phyloP scores from a whole-genome alignment of 2,113 vertebrate genomes.

The Haemorhous mexicanus region DNA sequence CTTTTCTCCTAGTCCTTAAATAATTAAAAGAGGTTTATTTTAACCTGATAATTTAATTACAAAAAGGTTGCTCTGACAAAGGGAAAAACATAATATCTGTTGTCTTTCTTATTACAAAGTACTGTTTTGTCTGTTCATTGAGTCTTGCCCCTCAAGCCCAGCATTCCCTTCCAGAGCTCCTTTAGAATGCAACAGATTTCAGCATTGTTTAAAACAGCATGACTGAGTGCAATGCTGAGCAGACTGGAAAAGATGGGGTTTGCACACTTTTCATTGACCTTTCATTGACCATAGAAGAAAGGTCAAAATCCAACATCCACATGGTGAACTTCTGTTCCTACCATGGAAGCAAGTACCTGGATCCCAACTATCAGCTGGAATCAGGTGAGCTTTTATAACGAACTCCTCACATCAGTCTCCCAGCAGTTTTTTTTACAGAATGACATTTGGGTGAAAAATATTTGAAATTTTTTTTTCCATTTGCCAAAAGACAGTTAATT shows the following conservation, averaged over 20 bases:
- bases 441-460: neutral
- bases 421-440: neutral
- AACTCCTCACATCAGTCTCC: neutral
- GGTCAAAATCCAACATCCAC: neutral
- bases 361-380: neutral
- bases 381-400: neutral
- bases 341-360: neutral
- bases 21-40: neutral
- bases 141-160: neutral
- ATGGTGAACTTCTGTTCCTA: neutral
- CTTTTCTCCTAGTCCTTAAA: neutral
- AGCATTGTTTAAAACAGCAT: neutral
- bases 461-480: neutral
- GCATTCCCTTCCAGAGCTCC: neutral
- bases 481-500: neutral
- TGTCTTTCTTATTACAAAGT: neutral
- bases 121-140: neutral
- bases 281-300: neutral
- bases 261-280: neutral
- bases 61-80: neutral
- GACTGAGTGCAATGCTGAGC: neutral
- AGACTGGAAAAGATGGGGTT: neutral
- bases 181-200: neutral
- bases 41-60: neutral
- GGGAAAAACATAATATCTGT: neutral